Percentiles rank a stretch among this genome's conserved stretches.
phyloP scores from a whole-genome alignment of 2,888 invertebrate genomes.

The Macaria liturata region DNA sequence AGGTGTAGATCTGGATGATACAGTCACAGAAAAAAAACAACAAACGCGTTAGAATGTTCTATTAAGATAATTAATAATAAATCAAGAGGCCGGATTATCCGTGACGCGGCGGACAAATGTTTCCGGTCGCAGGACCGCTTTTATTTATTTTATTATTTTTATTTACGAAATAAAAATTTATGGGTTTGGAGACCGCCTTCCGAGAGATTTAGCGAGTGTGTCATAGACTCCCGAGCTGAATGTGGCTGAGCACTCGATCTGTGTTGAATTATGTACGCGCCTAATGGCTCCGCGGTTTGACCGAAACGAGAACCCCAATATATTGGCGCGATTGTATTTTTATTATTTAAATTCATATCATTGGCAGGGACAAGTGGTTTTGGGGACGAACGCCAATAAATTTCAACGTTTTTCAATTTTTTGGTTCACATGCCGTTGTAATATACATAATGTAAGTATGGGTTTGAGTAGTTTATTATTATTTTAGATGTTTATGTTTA shows the following conservation, averaged over 20 bases:
- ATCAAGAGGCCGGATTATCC: conserved; percentile 75
- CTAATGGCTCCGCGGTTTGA: conserved; percentile 68
- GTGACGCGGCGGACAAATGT: conserved; percentile 78
- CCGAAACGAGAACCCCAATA: conserved; percentile 62
- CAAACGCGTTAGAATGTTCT: conserved; percentile 53
- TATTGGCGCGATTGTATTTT: conserved; percentile 62
- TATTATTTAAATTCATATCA: conserved; percentile 63
- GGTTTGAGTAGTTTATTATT: too few species aligned
- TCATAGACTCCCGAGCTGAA: conserved; percentile 75
- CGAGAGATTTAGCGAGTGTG: conserved; percentile 79
- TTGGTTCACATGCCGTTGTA: conserved; percentile 27
- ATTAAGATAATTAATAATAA: conserved; percentile 80
- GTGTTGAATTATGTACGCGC: conserved; percentile 74
- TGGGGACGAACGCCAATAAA: conserved; percentile 34
- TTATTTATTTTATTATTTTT: conserved; percentile 81
- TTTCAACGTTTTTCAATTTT: conserved; percentile 28
- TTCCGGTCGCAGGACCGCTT: conserved; percentile 70
- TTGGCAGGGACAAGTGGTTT: conserved; percentile 42
- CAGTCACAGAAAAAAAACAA: conserved; percentile 25
- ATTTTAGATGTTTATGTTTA: too few species aligned
- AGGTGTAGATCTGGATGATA: too few species aligned
- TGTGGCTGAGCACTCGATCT: conserved; percentile 54
- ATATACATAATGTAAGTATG: too few species aligned
- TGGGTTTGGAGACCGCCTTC: conserved; percentile 75
- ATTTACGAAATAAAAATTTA: conserved; percentile 80